Evolutionary conservation across 2,888 invertebrate genomes (phyloP).

Genomic region (Calameuta filiformis): DNA sequence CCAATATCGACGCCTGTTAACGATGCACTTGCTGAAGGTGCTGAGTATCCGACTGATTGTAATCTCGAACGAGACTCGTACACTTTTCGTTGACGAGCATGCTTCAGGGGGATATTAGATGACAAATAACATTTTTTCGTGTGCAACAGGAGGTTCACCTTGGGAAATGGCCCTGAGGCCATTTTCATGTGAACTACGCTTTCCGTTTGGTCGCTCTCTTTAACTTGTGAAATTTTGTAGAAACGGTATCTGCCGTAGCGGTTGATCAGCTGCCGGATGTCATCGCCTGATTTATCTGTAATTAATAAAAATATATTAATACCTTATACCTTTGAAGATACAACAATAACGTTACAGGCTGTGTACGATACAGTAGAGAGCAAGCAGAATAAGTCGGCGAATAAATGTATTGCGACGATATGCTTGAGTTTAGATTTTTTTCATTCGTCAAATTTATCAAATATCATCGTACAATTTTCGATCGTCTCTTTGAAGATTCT

Average conservation of each 20-base stretch:
- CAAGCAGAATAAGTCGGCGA: not conserved
- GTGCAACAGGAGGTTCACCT: not conserved
- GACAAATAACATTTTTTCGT: slow-evolving; percentile 1
- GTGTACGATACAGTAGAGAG: not conserved
- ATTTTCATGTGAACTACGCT: not conserved
- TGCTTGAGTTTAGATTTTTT: not conserved
- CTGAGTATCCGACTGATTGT: not conserved
- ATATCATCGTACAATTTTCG: not conserved
- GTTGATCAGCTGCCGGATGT: not conserved
- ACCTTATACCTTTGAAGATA: not conserved
- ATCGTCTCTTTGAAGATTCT: not conserved
- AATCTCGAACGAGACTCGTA: not conserved
- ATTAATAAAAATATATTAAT: not conserved
- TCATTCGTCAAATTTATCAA: not conserved
- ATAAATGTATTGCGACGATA: not conserved
- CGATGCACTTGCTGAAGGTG: not conserved
- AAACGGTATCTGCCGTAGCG: not conserved
- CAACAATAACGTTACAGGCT: not conserved
- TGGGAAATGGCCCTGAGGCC: slow-evolving; percentile 1
- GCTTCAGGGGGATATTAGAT: not conserved
- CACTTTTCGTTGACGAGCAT: not conserved
- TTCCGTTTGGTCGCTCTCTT: not conserved
- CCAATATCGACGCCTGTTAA: not conserved
- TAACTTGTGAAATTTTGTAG: not conserved
- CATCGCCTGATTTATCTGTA: not conserved